Percentiles rank a stretch among this genome's conserved stretches.
These are phyloP conservation scores for Xerus rutilus DNA, from an alignment of 2,797 vertebrate species.

Conservation along the genomic window DNA sequence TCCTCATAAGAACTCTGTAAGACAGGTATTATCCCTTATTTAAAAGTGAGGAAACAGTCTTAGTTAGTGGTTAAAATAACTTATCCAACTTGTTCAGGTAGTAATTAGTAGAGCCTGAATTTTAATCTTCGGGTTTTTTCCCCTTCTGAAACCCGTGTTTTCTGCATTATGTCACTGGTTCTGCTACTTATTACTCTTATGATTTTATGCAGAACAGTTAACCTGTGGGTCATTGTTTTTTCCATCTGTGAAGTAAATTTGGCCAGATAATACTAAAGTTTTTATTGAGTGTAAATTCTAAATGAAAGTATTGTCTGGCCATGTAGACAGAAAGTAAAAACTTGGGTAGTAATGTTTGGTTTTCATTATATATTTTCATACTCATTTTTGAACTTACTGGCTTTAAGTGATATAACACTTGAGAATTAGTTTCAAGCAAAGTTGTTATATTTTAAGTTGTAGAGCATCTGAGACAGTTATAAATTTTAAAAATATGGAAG, in stretches of 20 bases:
- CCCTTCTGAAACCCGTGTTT: background rate
- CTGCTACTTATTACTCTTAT: conserved; percentile 11
- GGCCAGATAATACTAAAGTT: background rate
- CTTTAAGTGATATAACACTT: background rate
- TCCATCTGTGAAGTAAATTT: background rate
- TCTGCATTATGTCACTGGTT: conserved; percentile 31
- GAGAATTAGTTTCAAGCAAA: conserved; percentile 26
- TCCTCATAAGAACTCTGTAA: conserved; percentile 47
- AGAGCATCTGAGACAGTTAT: conserved; percentile 16
- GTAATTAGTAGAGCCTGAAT: conserved; percentile 61
- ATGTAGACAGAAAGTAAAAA: conserved; percentile 29
- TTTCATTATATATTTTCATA: conserved; percentile 33
- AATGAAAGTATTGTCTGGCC: conserved; percentile 21
- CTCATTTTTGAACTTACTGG: background rate
- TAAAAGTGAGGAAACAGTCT: conserved; percentile 67
- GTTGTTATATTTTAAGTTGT: conserved; percentile 21
- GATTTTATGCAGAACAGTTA: conserved; percentile 51
- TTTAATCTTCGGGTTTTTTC: conserved; percentile 58
- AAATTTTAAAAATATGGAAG: conserved; percentile 8
- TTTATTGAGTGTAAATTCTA: background rate
- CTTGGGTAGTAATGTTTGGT: conserved; percentile 10
- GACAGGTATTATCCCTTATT: conserved; percentile 63
- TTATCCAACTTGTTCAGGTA: conserved; percentile 46
- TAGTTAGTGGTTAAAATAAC: conserved; percentile 66
- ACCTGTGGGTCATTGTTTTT: background rate